Base-by-base conservation (phyloP, 2,113 vertebrate genomes). In the Muntiacus muntjak region DNA sequence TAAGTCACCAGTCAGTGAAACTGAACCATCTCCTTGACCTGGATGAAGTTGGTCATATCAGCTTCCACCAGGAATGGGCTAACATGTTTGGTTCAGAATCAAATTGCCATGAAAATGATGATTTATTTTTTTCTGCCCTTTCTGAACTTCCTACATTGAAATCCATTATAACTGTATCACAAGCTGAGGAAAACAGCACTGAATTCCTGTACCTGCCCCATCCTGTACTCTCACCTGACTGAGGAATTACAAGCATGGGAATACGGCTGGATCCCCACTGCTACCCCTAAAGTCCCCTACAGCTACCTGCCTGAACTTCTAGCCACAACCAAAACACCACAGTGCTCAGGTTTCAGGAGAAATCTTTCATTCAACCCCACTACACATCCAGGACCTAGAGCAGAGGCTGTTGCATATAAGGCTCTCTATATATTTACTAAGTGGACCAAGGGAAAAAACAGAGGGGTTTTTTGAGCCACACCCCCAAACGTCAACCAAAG, bases 401-500 rank as follows among this genome's bases (percentile, higher is more conserved):
- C 8, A 90, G 10, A 16, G 16, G 17, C 30, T 26, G 1, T 7
- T 47, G 10, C n/a, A 23, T 0, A 64, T 16, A 26, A 36, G 36
- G 3, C 28, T 94, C 12, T 47, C 54, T 74, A 7, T 79, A 13
- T 78, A 76, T 62, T 43, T 64, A 54, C 25, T 50, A 7, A 85
- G 40, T 82, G 87, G 55, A 11, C 2, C 10, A 28, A 87, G 33
- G 5, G 7, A 60, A 64, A 33, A 55, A 50, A 10, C 16, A 25
- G 67, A 94, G 28, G 28, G 54, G 52, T n/a, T 90, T 82, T 87
- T 52, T 90, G 28, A 82, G 21, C 5, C 30, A 79, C 2, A 19
- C 30, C 26, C 52, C 36, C 45, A 71, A 96, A 96, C 67, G 30
- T 81, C 85, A 87, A 67, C 58, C 33, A 76, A 19, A 93, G n/a